Base-by-base conservation (phyloP, 1,140 invertebrate species). In the Drosophila ficusphila region DNA sequence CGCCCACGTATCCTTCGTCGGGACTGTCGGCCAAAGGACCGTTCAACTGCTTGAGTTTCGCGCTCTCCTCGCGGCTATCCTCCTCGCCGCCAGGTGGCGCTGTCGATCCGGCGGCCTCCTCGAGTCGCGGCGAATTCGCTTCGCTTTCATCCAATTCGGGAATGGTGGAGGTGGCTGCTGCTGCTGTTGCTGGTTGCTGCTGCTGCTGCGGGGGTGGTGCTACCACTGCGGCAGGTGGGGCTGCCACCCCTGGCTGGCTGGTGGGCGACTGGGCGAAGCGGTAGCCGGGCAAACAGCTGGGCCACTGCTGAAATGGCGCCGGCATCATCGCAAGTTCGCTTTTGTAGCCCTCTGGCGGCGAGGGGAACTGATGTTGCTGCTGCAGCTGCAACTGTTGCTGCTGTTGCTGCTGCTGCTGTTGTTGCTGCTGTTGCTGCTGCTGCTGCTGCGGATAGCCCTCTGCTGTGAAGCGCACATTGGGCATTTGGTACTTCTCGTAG, bases 1-100 rank as follows among this genome's bases (percentile, higher is more conserved):
- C 96, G 21, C 96, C 96, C 38, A 96, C 96, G 89, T 97, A 97
- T 1, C 96, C 96, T 89, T 97, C 96, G 89, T 97, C 96, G 4
- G 96, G 96, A 89, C 96, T 97, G 75, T 97, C 96, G 2, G 95
- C 95, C 69, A 96, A 93, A n/a, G 94, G 93, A 57, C 94, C 95
- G 57, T 92, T 92, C 14, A 89, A 70, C 48, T 89, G 90, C 56
- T 73, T 89, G 7, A 92, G 69, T 68, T 90, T 91, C n/a, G 67
- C 60, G 21, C 79, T 56, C 48, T 81, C 72, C 34, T 81, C 72
- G 31, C 76, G 19, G 39, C 91, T 92, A 65, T 92, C 62, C 88
- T 92, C 3, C 89, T 57, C 85, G 12, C 91, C 82, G 11, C 83
- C 90, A 58, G 92, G 81, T 61, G 92, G 71, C n/a, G 92, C 81